Base-by-base conservation (phyloP, 1,140 invertebrate species). In the Drosophila nasuta region DNA sequence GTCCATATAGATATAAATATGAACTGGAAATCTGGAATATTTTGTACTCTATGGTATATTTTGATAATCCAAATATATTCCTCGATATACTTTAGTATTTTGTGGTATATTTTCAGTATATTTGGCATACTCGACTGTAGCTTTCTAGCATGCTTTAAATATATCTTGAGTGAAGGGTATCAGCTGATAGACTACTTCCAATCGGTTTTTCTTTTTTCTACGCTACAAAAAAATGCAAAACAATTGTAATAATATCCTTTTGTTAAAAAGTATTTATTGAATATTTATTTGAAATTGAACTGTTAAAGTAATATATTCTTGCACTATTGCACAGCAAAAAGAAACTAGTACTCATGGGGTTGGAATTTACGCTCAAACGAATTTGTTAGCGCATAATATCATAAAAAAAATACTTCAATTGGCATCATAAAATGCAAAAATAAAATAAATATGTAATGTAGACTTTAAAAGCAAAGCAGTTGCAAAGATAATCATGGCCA, bases 241-340 rank as follows among this genome's bases (percentile, higher is more conserved):
- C 41, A 43, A 43, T 43, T 43, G 41, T 13, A 43, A 43, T 43
- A 43, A 43, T 43, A 43, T 43, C n/a, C 41, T 43, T 43, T 17
- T 48, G 13, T 48, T 48, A 48, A 48, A 17, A 20, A 48, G 46
- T 20, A 20, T 48, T 17, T 48, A 48, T 48, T 17, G 46, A 48
- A 48, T 48, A 48, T 48, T 48, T 17, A 48, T 48, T 48, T 20
- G 17, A 25, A 48, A 48, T 48, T 17, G 13, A 17, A 48, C 46
- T 48, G 17, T 17, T 17, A 48, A 48, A 48, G 17, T 17, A 17
- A 11, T 48, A 17, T 17, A 17, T 17, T 20, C 17, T 48, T 48
- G 46, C 20, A 17, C 2, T 48, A 10, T 17, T 48, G 20, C 33
- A 33, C 6, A 17, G 1, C 5, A 48, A 43, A 43, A 43, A 43